Evolutionary conservation across 2,797 vertebrate species (phyloP).

Genomic region (Parauchenoglanis punctatus): DNA sequence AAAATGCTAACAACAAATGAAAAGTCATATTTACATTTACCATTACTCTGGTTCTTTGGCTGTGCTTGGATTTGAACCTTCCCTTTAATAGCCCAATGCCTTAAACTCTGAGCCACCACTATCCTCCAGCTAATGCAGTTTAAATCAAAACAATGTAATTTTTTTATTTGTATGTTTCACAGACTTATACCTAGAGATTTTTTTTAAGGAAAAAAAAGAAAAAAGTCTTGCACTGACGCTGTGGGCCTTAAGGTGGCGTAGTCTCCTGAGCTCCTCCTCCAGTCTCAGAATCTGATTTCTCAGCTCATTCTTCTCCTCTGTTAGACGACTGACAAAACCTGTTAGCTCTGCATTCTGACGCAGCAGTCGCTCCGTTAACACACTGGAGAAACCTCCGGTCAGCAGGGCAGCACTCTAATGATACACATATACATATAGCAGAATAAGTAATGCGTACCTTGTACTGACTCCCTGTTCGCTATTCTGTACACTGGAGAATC

Average conservation of each 20-base stretch:
- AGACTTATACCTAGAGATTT: background rate
- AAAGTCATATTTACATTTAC: no score
- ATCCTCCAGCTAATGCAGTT: background rate
- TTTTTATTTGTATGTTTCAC: background rate
- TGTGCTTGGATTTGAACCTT: background rate
- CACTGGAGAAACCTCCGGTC: conserved; percentile 72
- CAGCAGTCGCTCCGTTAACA: conserved; percentile 87
- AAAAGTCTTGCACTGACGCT: conserved; percentile 55
- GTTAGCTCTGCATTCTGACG: conserved; percentile 93
- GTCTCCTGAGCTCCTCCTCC: conserved; percentile 86
- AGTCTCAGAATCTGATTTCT: conserved; percentile 84
- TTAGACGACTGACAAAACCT: conserved; percentile 89
- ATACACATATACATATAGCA: conserved; percentile 18
- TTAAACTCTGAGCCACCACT: background rate
- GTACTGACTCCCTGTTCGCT: background rate
- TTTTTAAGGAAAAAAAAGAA: background rate
- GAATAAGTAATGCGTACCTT: background rate
- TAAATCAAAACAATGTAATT: background rate
- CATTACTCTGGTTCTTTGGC: no score
- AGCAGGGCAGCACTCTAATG: conserved; percentile 71
- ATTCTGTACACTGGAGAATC: background rate
- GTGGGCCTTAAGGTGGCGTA: conserved; percentile 67
- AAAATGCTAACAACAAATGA: background rate
- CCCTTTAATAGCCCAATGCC: background rate
- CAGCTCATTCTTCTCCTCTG: conserved; percentile 94